Evolutionary conservation across 2,113 vertebrate species (phyloP), one percentile per base, ranked within the genome.

Genomic region (Pedionomus torquatus): DNA sequence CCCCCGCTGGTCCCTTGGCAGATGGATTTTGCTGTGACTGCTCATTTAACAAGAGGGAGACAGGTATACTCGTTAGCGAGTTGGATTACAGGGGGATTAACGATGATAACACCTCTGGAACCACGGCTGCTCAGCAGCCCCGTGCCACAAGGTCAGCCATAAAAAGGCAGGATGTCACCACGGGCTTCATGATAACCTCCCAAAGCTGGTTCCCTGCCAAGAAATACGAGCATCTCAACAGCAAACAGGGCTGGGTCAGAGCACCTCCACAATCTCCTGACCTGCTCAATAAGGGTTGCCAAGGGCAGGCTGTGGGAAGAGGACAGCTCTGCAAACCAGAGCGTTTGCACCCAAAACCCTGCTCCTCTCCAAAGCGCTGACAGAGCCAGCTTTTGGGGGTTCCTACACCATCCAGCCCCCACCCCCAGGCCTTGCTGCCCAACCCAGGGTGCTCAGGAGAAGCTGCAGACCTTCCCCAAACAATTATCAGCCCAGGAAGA

Each of bases 161-260:
- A 7, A 63, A 64, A 23, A 25, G 13, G 21, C 17, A 2, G 33
- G 51, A 35, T 2, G 35, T 18, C 83, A 9, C 43, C 15, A 13
- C 0, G 0, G 49, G 1, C 15, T 41, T 31, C 2, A 7, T 4
- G 24, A 24, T 3, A 49, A 63, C 6, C 44, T 41, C 8, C 15
- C 16, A 24, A 2, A 37, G 17, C 33, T 17, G 35, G 4, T 13
- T 31, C 48, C 39, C 13, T 51, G 48, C 80, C 71, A 17, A 2
- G 33, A 41, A 61, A 4, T 2, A 4, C 0, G 10, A 72, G 48
- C 92, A 28, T 13, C 68, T 87, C 58, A 52, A 26, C 28, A 35
- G 39, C 55, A 28, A 57, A 69, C 76, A 14, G 8, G 1, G 52
- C 33, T 0, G 11, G 35, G 26, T 35, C 61, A 52, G 18, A 76